A percentile compares a stretch with the other conserved stretches of the same genome.
Evolutionary conservation across 2,113 vertebrate genomes (phyloP).

Genomic region (Tiliqua scincoides): DNA sequence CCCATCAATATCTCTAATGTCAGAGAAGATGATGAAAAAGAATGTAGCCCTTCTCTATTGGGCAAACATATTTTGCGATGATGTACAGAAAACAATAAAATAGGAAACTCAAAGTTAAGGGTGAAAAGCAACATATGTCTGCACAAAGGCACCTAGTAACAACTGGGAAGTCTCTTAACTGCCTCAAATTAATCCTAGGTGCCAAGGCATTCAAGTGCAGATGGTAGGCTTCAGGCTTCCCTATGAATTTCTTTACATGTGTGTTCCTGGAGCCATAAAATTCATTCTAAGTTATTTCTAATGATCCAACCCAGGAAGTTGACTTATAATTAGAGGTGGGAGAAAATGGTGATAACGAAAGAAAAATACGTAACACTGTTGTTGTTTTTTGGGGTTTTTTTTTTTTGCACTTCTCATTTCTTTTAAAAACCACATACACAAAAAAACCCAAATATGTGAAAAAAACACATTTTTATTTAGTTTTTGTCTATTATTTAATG

Average conservation of each 20-base stretch:
- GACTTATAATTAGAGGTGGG: too few relatives aligned
- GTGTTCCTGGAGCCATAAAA: slow-evolving; percentile 7
- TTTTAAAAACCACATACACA: too few relatives aligned
- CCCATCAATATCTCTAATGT: slow-evolving; percentile 10
- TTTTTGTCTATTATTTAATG: too few relatives aligned
- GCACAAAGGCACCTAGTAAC: neutral
- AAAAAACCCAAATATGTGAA: too few relatives aligned
- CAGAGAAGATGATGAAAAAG: rapidly evolving
- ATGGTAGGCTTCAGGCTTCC: neutral
- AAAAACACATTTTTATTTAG: too few relatives aligned
- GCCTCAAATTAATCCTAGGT: neutral
- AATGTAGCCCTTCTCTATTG: slow-evolving; percentile 5
- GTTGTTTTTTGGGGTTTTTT: too few relatives aligned
- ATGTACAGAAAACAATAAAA: neutral
- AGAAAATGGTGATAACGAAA: too few relatives aligned
- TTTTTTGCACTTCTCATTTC: too few relatives aligned
- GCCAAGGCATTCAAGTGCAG: neutral
- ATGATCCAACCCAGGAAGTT: neutral
- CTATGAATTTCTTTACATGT: slow-evolving; percentile 22
- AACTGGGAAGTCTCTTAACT: neutral
- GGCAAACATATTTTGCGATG: slow-evolving; percentile 18
- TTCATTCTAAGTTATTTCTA: neutral
- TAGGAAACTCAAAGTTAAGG: neutral
- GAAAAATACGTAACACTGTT: too few relatives aligned
- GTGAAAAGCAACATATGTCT: slow-evolving; percentile 33